A percentile compares a stretch with the other conserved stretches of the same genome.
These are phyloP conservation scores for Ochropleura plecta DNA, from an alignment of 2,888 invertebrate genomes.

Conservation along the genomic window DNA sequence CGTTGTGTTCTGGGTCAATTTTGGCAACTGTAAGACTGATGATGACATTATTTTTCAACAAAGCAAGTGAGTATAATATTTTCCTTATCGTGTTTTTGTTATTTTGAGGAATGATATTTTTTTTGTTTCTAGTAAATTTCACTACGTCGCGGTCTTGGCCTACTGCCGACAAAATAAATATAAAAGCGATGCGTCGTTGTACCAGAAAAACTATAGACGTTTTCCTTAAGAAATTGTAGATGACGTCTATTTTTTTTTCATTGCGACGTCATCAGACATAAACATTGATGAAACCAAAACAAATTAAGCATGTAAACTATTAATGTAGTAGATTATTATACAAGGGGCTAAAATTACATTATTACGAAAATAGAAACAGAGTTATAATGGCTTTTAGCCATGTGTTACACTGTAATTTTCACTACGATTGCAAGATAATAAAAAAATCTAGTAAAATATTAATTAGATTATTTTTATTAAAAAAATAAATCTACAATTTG, in stretches of 20 bases:
- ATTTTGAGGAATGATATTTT: background rate
- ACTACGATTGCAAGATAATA: too few relatives aligned
- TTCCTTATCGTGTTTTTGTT: background rate
- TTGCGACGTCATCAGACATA: background rate
- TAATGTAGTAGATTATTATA: too few relatives aligned
- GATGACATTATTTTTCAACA: constrained; percentile 86
- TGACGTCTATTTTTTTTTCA: background rate
- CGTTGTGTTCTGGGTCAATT: constrained; percentile 90
- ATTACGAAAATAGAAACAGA: too few relatives aligned
- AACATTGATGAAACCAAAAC: background rate
- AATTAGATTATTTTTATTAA: too few relatives aligned
- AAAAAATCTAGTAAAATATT: too few relatives aligned
- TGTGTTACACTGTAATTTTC: too few relatives aligned
- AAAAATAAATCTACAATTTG: too few relatives aligned
- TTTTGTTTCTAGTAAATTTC: constrained; percentile 3
- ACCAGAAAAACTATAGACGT: background rate
- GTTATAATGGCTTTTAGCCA: too few relatives aligned
- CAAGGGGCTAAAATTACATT: too few relatives aligned
- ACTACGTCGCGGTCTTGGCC: constrained; percentile 2
- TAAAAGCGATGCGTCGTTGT: background rate
- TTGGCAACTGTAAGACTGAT: constrained; percentile 88
- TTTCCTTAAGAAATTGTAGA: constrained; percentile 12
- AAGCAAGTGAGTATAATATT: constrained; percentile 79
- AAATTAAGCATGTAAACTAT: too few relatives aligned
- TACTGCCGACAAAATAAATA: constrained; percentile 4